These are phyloP conservation scores for Caenorhabditis latens DNA, from an alignment of 1,140 invertebrate species.

Conservation along the genomic window DNA sequence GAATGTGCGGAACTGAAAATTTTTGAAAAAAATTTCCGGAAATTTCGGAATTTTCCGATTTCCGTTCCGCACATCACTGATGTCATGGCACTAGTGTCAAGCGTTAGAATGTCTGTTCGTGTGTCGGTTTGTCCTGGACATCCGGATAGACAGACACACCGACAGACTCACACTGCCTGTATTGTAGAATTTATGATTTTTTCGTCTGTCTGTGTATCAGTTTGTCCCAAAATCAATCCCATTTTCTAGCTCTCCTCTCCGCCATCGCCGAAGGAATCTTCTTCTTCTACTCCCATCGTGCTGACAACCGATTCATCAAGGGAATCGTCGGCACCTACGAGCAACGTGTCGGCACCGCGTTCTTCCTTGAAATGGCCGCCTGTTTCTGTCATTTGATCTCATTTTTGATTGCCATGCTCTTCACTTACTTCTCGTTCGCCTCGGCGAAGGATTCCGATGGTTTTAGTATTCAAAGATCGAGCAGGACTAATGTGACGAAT, in stretches of 20 bases:
- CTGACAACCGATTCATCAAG: slow-evolving; percentile 77
- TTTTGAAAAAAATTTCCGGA: too few relatives aligned
- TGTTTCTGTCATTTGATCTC: slow-evolving; percentile 76
- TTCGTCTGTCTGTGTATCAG: background rate
- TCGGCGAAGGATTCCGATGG: slow-evolving; percentile 72
- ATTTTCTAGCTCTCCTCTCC: slow-evolving; percentile 73
- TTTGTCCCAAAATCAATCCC: background rate
- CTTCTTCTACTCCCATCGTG: slow-evolving; percentile 77
- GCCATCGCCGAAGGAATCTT: slow-evolving; percentile 75
- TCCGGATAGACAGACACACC: too few relatives aligned
- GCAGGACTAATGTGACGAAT: slow-evolving; percentile 76
- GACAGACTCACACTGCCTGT: too few relatives aligned
- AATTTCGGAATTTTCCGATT: too few relatives aligned
- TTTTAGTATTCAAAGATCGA: slow-evolving; percentile 72
- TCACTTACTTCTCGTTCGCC: slow-evolving; percentile 74
- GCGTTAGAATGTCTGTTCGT: too few relatives aligned
- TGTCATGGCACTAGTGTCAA: too few relatives aligned
- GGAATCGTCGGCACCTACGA: slow-evolving; percentile 78
- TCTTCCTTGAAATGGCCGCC: slow-evolving; percentile 77
- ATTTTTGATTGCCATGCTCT: slow-evolving; percentile 75
- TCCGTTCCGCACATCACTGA: too few relatives aligned
- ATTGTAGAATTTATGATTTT: too few relatives aligned
- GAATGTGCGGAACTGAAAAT: too few relatives aligned
- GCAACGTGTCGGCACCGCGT: slow-evolving; percentile 76
- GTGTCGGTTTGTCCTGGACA: too few relatives aligned